Evolutionary conservation across 2,797 vertebrate genomes (phyloP).

Genomic region (Mustela erminea): DNA sequence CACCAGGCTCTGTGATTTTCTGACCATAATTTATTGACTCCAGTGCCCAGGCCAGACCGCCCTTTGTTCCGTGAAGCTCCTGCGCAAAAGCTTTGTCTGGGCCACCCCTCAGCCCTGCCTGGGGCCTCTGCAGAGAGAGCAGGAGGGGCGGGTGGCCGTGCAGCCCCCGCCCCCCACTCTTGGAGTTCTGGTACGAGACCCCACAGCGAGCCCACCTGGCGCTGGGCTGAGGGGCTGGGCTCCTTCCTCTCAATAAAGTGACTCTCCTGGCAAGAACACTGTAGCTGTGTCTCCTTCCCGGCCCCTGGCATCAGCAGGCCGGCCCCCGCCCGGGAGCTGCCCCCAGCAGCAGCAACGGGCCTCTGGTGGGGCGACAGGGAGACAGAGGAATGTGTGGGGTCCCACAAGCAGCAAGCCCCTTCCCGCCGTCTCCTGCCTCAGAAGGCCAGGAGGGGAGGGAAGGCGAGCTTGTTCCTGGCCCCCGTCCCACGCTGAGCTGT

Average conservation of each 20-base stretch:
- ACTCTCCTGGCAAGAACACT: conserved; percentile 61
- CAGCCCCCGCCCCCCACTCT: background rate
- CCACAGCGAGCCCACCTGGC: background rate
- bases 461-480: background rate
- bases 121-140: background rate
- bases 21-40: conserved; percentile 82
- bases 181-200: conserved; percentile 26
- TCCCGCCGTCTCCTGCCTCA: background rate
- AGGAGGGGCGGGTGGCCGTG: background rate
- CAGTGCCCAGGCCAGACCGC: background rate
- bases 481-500: background rate
- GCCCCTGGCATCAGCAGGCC: background rate
- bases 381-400: background rate
- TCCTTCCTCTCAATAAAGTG: conserved; percentile 69
- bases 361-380: background rate
- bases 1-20: conserved; percentile 70
- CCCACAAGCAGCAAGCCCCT: background rate
- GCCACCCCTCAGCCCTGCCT: background rate
- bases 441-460: background rate
- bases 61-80: conserved; percentile 40
- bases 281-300: conserved; percentile 46
- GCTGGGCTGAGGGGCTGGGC: background rate
- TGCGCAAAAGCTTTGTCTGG: background rate
- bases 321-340: background rate
- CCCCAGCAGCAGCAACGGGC: background rate